phyloP scores from a whole-genome alignment of 2,888 invertebrate genomes.

The Cosmia trapezina region DNA sequence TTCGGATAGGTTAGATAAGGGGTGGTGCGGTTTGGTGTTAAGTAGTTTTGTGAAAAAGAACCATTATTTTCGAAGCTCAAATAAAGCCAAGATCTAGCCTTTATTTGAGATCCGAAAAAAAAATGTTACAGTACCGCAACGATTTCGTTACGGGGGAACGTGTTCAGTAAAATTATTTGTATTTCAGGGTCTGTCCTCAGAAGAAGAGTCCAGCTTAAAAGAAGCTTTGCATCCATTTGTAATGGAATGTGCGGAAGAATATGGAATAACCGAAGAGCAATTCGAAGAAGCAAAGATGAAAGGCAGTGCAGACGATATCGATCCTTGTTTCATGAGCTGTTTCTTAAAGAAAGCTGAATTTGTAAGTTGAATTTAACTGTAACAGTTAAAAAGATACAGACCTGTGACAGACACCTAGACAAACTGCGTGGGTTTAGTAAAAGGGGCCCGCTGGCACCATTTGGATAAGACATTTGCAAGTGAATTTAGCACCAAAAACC shows the following conservation, averaged over 20 bases:
- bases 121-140: neutral
- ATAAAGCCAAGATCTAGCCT: no score
- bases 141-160: neutral
- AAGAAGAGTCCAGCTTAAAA: slow-evolving; percentile 44
- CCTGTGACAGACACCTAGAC: neutral
- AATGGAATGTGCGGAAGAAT: slow-evolving; percentile 63
- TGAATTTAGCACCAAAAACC: neutral
- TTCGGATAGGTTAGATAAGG: neutral
- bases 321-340: slow-evolving; percentile 72
- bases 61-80: no score
- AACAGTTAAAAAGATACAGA: neutral
- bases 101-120: no score
- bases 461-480: neutral
- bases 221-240: slow-evolving; percentile 37
- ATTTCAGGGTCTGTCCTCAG: slow-evolving; percentile 42
- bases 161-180: neutral
- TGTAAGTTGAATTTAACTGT: slow-evolving; percentile 64
- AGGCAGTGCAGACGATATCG: slow-evolving; percentile 48
- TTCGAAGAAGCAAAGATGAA: slow-evolving; percentile 64
- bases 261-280: slow-evolving; percentile 61
- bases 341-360: slow-evolving; percentile 70
- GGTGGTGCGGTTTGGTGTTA: no score
- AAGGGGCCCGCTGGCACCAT: rapidly evolving
- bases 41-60: neutral
- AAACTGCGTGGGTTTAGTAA: neutral